Percentiles rank a stretch among this genome's conserved stretches.
phyloP scores from a whole-genome alignment of 2,888 invertebrate genomes.

The Emmelina monodactyla region DNA sequence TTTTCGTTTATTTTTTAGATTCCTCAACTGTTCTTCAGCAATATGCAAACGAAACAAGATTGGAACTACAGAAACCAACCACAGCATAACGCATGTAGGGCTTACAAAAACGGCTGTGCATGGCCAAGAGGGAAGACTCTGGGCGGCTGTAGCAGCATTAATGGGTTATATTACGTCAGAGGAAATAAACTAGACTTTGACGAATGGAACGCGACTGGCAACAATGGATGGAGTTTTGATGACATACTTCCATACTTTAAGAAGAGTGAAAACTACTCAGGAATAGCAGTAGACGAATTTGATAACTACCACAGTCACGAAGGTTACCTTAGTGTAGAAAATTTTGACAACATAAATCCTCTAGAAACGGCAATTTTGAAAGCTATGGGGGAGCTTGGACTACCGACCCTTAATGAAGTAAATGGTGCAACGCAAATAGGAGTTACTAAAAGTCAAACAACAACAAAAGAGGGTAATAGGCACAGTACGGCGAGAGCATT shows the following conservation, averaged over 20 bases:
- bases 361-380: constrained; percentile 31
- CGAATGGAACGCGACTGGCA: constrained; percentile 61
- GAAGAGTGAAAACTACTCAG: constrained; percentile 51
- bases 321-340: constrained; percentile 44
- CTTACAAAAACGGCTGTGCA: constrained; percentile 37
- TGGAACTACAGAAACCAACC: constrained; percentile 66
- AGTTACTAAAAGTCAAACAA: constrained; percentile 43
- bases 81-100: constrained; percentile 39
- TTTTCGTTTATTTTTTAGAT: too few relatives aligned
- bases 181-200: constrained; percentile 62
- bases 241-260: constrained; percentile 56
- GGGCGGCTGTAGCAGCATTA: constrained; percentile 67
- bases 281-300: constrained; percentile 18
- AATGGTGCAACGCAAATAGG: constrained; percentile 56
- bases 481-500: constrained; percentile 64
- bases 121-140: constrained; percentile 72
- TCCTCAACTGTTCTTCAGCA: constrained; percentile 32
- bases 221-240: constrained; percentile 65
- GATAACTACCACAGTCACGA: constrained; percentile 34
- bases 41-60: constrained; percentile 35
- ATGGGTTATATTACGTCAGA: constrained; percentile 66
- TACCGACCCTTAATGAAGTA: constrained; percentile 31
- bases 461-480: constrained; percentile 47
- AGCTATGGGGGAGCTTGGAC: constrained; percentile 50
- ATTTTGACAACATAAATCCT: constrained; percentile 19